Percentiles rank a stretch among this genome's conserved stretches.
Evolutionary conservation across 2,888 invertebrate species (phyloP).

Genomic region (Lacanobia oleracea): DNA sequence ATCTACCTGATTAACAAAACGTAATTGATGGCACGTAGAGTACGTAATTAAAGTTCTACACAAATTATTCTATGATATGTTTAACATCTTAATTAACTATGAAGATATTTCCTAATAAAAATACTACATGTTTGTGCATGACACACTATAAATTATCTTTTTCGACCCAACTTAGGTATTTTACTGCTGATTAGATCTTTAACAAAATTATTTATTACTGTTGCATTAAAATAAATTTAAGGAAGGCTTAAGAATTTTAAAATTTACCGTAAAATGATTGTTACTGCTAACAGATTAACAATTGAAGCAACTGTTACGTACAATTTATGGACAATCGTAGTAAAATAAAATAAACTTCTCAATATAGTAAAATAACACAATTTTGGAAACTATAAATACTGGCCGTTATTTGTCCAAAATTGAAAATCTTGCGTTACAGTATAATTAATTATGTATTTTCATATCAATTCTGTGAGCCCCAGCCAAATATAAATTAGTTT

Average conservation of each 20-base stretch:
- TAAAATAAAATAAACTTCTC: no score
- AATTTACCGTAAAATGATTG: not conserved
- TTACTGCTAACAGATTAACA: not conserved
- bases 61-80: constrained; percentile 23
- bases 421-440: no score
- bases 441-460: not conserved
- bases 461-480: not conserved
- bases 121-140: constrained; percentile 12
- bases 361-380: no score
- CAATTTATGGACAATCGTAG: no score
- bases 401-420: no score
- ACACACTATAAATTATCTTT: constrained; percentile 27
- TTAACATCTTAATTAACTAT: constrained; percentile 46
- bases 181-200: constrained; percentile 27
- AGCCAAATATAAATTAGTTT: no score
- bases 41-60: constrained; percentile 18
- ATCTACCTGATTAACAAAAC: not conserved
- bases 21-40: not conserved
- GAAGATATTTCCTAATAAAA: constrained; percentile 52
- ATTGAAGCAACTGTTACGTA: not conserved
- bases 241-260: not conserved
- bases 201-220: constrained; percentile 26
- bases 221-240: not conserved
- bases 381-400: no score
- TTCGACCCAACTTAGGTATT: constrained; percentile 19